Base-by-base conservation (phyloP, 2,113 vertebrate species). In the Lanius collurio region DNA sequence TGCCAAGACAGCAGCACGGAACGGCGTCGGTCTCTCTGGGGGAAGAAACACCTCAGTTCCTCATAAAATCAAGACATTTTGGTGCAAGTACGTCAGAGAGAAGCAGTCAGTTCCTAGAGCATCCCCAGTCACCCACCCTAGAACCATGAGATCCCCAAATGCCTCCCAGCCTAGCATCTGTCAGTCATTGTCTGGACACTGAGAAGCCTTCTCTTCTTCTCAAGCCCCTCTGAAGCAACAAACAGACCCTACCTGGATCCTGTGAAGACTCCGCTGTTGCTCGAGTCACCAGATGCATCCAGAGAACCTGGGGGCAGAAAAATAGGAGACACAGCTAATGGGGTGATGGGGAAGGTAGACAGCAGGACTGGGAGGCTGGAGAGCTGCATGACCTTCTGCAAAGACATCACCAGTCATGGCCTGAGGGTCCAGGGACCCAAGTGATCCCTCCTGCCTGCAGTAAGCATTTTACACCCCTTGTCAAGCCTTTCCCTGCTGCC, bases 211-310 rank as follows among this genome's bases (percentile, higher is more conserved):
- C 13, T 28, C 57, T 69, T 88, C 37, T 37, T 37, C 67, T 73
- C 63, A 86, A 86, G 67, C 7, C 31, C 10, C n/a, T 65, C 22
- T 53, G 46, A 83, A 95, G 53, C 30, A 59, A 56, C 13, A 9
- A 46, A 60, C 16, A 64, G 30, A 71, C 79, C 93, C 30, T 96
- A 99, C 98, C 98, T 97, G 84, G 95, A 93, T 44, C 98, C 97
- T 33, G 98, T 94, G 88, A 99, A 99, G 97, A 98, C 98, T 26
- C 97, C 97, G 87, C 98, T 97, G 71, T 97, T 90, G 85, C 98
- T 98, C 69, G 99, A 97, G 76, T 96, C 98, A 53, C 98, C 97
- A 0, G 99, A 98, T 1, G 96, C 98, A 64, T 98, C 98, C 55
- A 99, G 93, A 88, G 98, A 97, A 76, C 96, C 98, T 98, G 64